Percentiles rank a stretch among this genome's conserved stretches.
Conservation (phyloP, 2,888 invertebrate species). For the Chymomyza amoena region DNA sequence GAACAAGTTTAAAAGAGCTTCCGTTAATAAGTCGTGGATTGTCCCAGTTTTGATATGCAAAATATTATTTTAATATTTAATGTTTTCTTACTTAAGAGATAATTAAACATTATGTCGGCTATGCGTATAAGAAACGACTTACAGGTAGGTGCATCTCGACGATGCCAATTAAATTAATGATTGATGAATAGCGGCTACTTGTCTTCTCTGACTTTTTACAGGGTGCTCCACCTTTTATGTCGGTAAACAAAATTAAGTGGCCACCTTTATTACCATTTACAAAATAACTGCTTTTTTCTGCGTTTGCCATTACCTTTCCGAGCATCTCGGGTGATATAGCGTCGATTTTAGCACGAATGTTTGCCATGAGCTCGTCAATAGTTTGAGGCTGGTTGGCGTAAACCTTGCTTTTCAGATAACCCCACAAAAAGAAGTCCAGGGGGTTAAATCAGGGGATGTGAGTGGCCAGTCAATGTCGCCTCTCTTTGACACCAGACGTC, state of each 20-base stretch:
- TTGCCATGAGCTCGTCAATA: no score
- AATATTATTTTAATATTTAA: background rate
- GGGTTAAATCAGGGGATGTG: background rate
- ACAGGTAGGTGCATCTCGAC: background rate
- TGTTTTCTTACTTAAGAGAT: background rate
- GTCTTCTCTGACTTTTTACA: background rate
- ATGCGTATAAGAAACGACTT: background rate
- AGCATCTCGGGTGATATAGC: no score
- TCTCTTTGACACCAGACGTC: constrained; percentile 3
- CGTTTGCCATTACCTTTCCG: no score
- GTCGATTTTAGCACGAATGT: no score
- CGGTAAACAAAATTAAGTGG: no score
- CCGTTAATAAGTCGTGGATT: constrained; percentile 40
- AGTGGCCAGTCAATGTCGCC: background rate
- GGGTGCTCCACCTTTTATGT: no score
- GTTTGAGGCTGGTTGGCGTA: no score
- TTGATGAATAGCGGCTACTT: background rate
- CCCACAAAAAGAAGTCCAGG: no score
- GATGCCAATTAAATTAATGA: background rate
- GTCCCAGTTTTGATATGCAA: constrained; percentile 26
- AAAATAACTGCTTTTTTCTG: no score
- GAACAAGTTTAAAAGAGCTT: constrained; percentile 44
- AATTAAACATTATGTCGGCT: background rate
- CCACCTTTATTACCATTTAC: no score
- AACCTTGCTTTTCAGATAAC: no score